Base-by-base conservation (phyloP, 2,797 vertebrate genomes). In the Trachurus trachurus region DNA sequence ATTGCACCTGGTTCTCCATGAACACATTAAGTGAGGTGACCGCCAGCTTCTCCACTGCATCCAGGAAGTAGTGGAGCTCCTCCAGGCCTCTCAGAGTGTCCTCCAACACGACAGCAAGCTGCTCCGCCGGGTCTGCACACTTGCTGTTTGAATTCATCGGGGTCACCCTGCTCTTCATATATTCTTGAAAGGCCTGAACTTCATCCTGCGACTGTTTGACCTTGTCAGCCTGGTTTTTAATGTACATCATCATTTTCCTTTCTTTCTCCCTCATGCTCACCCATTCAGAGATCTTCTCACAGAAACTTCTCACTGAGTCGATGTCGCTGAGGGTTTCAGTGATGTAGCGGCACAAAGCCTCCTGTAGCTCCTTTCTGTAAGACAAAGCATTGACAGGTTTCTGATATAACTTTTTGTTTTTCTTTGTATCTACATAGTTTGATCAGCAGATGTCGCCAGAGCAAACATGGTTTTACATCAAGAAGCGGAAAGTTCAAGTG, bases 321-420 rank as follows among this genome's bases (percentile, higher is more conserved):
- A 92, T 83, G 90, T 74, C 42, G 50, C 8, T 29, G 22, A 95
- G 83, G 1, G 93, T 95, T 0, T 93, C 87, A 37, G 60, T 40
- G 52, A 59, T 65, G 78, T 95, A 95, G 16, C 29, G 11, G 4
- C 34, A 13, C 72, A 94, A 70, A 3, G 72, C 61, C 72, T 84
- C 26, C 72, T 71, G 49, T 0, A 94, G 73, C 1, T 87, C 26
- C 1, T 80, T 59, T 56, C 95, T 96, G 85, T 5, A 42, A 58
- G 1, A 77, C 17, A 83, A 49, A 81, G 34, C 15, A 56, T 31
- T 11, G 40, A 17, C 12, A 26, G 3, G 26, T 3, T 26, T 26
- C 3, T 26, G 26, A 26, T 1, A 26, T 26, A 26, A 26, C 26
- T 26, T 26, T 26, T 26, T n/a, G n/a, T n/a, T n/a, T n/a, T n/a